Evolutionary conservation across 2,113 vertebrate species (phyloP).

Genomic region (Seriola rivoliana): DNA sequence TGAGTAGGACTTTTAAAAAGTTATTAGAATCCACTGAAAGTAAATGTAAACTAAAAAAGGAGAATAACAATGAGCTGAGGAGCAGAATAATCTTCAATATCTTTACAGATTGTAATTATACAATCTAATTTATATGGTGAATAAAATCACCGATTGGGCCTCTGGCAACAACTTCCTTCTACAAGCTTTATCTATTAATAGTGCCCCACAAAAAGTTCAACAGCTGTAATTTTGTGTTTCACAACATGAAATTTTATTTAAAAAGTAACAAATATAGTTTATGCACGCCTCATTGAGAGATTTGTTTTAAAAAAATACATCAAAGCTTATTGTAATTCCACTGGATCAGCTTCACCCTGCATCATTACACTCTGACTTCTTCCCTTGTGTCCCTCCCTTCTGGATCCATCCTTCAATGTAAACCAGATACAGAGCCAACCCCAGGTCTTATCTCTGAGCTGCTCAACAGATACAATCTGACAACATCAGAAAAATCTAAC

Average conservation of each 20-base stretch:
- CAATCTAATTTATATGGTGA: not conserved
- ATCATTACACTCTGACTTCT: not conserved
- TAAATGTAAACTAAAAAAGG: not conserved
- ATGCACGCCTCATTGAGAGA: too few species aligned
- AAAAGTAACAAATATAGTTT: too few species aligned
- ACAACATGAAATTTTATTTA: too few species aligned
- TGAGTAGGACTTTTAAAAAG: not conserved
- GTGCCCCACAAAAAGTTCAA: too few species aligned
- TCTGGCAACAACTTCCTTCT: not conserved
- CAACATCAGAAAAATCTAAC: too few species aligned
- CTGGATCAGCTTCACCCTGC: too few species aligned
- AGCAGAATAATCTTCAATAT: not conserved
- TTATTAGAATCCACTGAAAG: not conserved
- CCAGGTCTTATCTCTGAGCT: not conserved
- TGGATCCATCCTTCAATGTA: too few species aligned
- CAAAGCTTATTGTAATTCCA: too few species aligned
- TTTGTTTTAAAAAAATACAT: too few species aligned
- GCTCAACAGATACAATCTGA: not conserved
- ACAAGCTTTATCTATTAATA: not conserved
- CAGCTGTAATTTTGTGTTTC: too few species aligned
- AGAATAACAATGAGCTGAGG: not conserved
- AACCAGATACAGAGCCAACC: too few species aligned
- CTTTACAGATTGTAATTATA: not conserved
- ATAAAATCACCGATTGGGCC: not conserved
- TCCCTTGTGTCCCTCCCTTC: not conserved